These are phyloP conservation scores for Scyliorhinus canicula DNA, from an alignment of 2,797 vertebrate species.

Conservation along the genomic window DNA sequence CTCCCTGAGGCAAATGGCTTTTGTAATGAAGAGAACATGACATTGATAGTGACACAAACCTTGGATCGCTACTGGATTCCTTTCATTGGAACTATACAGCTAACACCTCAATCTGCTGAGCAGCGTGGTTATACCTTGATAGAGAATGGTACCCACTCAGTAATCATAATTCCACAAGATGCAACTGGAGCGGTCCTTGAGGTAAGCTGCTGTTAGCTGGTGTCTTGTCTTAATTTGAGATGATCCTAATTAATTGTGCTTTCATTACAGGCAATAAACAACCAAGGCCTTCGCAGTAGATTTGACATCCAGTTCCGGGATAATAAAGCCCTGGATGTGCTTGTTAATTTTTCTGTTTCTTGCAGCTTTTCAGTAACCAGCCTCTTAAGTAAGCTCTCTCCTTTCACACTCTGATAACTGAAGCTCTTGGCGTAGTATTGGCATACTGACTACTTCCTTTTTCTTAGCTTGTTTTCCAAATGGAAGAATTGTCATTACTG, in stretches of 20 bases:
- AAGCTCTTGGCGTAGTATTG: background rate
- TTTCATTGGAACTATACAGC: constrained; percentile 45
- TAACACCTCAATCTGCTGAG: constrained; percentile 43
- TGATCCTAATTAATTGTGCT: background rate
- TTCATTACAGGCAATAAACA: constrained; percentile 42
- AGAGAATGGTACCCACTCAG: constrained; percentile 49
- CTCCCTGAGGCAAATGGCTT: constrained; percentile 42
- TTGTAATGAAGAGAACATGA: constrained; percentile 46
- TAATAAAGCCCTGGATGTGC: constrained; percentile 41
- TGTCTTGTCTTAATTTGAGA: background rate
- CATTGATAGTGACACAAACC: constrained; percentile 44
- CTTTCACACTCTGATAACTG: too few species aligned
- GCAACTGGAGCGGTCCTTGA: constrained; percentile 47
- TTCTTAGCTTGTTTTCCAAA: constrained; percentile 66
- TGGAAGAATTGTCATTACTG: constrained; percentile 63
- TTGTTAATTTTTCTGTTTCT: constrained; percentile 49
- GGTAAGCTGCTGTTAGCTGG: constrained; percentile 43
- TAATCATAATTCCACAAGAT: constrained; percentile 45
- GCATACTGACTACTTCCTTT: background rate
- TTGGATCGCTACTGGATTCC: constrained; percentile 50
- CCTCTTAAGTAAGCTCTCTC: constrained; percentile 47
- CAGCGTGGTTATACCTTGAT: constrained; percentile 42
- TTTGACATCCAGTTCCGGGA: constrained; percentile 50
- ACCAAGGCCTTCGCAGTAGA: constrained; percentile 46
- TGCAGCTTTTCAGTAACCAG: constrained; percentile 50